Conservation (phyloP, 2,113 vertebrate species). For the Hucho hucho region DNA sequence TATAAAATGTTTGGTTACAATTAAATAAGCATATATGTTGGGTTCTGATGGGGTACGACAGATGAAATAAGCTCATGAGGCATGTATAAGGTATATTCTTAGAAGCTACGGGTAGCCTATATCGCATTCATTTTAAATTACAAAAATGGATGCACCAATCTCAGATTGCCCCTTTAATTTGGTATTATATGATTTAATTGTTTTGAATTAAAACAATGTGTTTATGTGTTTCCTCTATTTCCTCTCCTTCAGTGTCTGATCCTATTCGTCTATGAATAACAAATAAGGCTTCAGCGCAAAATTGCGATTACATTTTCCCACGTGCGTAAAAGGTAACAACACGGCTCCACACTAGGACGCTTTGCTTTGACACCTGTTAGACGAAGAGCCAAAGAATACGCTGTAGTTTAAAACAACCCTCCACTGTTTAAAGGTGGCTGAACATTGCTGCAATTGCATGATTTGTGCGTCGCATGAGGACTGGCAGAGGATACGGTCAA, state of each 20-base stretch:
- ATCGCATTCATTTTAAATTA: too few relatives aligned
- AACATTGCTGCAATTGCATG: constrained; percentile 26
- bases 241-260: background rate
- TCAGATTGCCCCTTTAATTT: too few relatives aligned
- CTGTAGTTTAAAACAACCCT: background rate
- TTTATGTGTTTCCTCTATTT: background rate
- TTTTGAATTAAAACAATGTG: background rate
- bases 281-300: background rate
- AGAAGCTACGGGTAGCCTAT: too few relatives aligned
- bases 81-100: too few relatives aligned
- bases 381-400: constrained; percentile 26
- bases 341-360: background rate
- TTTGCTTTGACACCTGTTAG: constrained; percentile 18
- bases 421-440: constrained; percentile 15
- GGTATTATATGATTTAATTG: background rate
- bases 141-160: too few relatives aligned
- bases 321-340: background rate
- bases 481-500: constrained; percentile 41
- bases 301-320: background rate
- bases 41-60: too few relatives aligned
- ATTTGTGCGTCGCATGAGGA: constrained; percentile 39
- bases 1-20: too few relatives aligned
- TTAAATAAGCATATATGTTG: too few relatives aligned
- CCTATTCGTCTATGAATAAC: background rate
- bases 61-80: too few relatives aligned